phyloP scores from a whole-genome alignment of 2,888 invertebrate species.

The Odontomyia ornata region DNA sequence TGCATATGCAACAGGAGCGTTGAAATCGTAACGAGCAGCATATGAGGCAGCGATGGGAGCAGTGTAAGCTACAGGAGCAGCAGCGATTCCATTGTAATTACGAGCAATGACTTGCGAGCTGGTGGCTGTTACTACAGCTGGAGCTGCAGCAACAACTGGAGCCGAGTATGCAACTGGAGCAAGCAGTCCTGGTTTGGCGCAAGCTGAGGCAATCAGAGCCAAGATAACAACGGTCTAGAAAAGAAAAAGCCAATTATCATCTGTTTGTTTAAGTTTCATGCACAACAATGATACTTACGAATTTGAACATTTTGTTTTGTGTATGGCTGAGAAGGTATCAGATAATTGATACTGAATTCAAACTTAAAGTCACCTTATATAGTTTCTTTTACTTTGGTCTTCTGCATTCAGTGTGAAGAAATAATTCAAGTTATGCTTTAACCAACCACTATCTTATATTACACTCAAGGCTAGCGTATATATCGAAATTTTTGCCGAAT shows the following conservation, averaged over 20 bases:
- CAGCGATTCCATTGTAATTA: conserved; percentile 70
- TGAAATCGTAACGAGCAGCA: conserved; percentile 53
- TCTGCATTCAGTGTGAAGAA: too few relatives aligned
- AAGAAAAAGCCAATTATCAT: background rate
- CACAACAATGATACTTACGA: conserved; percentile 17
- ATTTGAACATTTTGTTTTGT: conserved; percentile 46
- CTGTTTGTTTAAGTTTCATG: background rate
- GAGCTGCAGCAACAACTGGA: conserved; percentile 60
- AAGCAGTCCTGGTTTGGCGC: conserved; percentile 47
- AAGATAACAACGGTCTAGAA: conserved; percentile 55
- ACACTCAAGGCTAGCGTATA: too few relatives aligned
- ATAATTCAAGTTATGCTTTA: too few relatives aligned
- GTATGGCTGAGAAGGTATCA: background rate
- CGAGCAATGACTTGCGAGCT: conserved; percentile 73
- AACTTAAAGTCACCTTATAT: too few relatives aligned
- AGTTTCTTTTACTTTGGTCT: too few relatives aligned
- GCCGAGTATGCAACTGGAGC: conserved; percentile 58
- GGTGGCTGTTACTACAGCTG: conserved; percentile 67
- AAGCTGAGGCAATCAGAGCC: conserved; percentile 52
- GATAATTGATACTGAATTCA: too few relatives aligned
- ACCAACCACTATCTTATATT: too few relatives aligned
- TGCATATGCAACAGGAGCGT: conserved; percentile 53
- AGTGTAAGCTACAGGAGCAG: conserved; percentile 8
- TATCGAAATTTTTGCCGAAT: too few relatives aligned
- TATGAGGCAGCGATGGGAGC: conserved; percentile 67